These are phyloP conservation scores for Enteromius paludinosus DNA, from an alignment of 2,797 vertebrate genomes.

Conservation along the genomic window DNA sequence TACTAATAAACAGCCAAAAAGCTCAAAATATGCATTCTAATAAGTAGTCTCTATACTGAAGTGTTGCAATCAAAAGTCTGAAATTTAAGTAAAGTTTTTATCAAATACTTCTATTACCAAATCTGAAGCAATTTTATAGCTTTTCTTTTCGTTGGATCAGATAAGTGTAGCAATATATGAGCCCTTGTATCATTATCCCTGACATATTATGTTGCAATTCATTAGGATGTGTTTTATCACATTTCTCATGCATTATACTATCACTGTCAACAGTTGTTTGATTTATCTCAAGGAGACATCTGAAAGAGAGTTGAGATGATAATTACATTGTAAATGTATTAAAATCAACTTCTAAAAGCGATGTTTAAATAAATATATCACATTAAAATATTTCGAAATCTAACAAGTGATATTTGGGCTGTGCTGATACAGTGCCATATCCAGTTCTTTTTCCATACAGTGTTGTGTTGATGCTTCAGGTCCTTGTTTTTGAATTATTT, in stretches of 20 bases:
- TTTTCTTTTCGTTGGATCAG: not conserved
- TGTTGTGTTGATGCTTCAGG: not conserved
- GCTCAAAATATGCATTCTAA: not conserved
- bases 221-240: not conserved
- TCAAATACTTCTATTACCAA: not conserved
- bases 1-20: not conserved
- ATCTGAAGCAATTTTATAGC: not conserved
- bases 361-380: not conserved
- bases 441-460: not conserved
- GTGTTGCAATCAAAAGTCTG: not conserved
- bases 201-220: not conserved
- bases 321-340: not conserved
- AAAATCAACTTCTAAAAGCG: not conserved
- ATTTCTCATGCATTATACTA: not conserved
- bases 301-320: not conserved
- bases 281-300: not conserved
- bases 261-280: not conserved
- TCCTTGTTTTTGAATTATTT: not conserved
- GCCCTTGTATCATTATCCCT: not conserved
- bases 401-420: not conserved
- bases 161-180: not conserved
- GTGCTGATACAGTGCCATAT: not conserved
- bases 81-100: not conserved
- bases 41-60: not conserved
- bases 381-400: not conserved